Conservation (phyloP, 2,113 vertebrate species). For the Opisthocomus hoazin region DNA sequence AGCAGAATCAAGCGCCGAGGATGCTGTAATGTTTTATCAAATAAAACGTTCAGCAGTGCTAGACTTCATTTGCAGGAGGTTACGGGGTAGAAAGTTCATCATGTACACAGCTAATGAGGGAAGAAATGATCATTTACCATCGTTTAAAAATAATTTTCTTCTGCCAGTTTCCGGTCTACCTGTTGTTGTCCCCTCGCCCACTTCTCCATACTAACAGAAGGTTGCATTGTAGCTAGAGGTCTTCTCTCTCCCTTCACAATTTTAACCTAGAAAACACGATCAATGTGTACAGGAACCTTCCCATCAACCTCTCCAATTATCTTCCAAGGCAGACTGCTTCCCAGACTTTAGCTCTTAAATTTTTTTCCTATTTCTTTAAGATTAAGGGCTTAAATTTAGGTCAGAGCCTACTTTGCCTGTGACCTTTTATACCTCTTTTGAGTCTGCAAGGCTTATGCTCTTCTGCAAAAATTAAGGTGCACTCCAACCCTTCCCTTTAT, state of each 20-base stretch:
- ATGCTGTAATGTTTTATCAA: not conserved
- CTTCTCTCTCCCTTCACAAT: not conserved
- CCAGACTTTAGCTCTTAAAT: not conserved
- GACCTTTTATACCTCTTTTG: not conserved
- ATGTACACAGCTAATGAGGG: not conserved
- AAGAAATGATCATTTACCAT: not conserved
- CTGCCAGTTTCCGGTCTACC: not conserved
- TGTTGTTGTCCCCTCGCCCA: not conserved
- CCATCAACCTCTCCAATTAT: not conserved
- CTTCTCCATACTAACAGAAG: not conserved
- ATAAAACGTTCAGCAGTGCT: not conserved
- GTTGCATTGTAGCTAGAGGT: not conserved
- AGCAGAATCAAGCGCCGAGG: fast-evolving
- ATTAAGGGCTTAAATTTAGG: not conserved
- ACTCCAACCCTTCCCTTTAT: not conserved
- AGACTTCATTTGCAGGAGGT: not conserved
- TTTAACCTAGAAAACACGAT: not conserved
- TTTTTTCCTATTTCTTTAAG: not conserved
- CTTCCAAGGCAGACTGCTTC: not conserved
- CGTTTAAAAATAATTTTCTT: not conserved
- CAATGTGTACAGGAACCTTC: not conserved
- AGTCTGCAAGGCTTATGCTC: not conserved
- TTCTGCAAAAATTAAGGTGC: not conserved
- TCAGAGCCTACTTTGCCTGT: not conserved
- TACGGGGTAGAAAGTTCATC: not conserved